phyloP scores from a whole-genome alignment of 2,797 vertebrate species.

The Coranthus polyacanthus region DNA sequence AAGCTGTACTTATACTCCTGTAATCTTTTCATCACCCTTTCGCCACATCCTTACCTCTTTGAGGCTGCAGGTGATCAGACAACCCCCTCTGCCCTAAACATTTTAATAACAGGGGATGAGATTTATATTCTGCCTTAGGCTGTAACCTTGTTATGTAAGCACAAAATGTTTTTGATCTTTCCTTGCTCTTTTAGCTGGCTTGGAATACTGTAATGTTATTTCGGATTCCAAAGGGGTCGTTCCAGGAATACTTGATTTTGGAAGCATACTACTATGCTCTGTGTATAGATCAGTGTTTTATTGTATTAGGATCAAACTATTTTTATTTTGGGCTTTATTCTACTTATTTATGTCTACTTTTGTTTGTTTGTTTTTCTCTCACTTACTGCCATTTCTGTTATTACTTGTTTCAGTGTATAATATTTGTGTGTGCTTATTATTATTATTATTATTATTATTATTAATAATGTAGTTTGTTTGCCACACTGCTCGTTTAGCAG shows the following conservation, averaged over 20 bases:
- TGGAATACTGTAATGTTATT: neutral
- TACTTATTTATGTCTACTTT: too few species aligned
- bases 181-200: neutral
- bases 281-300: too few species aligned
- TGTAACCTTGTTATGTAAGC: slow-evolving; percentile 11
- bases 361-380: too few species aligned
- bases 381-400: too few species aligned
- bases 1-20: neutral
- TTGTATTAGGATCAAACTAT: too few species aligned
- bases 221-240: neutral
- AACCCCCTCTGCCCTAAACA: neutral
- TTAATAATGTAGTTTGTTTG: too few species aligned
- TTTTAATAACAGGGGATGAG: neutral
- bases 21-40: neutral
- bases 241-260: slow-evolving; percentile 1
- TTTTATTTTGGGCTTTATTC: too few species aligned
- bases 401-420: too few species aligned
- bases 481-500: too few species aligned
- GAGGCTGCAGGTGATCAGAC: slow-evolving; percentile 21
- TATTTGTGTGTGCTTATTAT: too few species aligned
- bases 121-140: slow-evolving; percentile 6
- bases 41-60: neutral
- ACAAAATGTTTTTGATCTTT: slow-evolving; percentile 5
- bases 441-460: too few species aligned
- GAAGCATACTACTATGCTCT: too few species aligned